phyloP scores from a whole-genome alignment of 2,888 invertebrate genomes.

The Tridacna crocea region DNA sequence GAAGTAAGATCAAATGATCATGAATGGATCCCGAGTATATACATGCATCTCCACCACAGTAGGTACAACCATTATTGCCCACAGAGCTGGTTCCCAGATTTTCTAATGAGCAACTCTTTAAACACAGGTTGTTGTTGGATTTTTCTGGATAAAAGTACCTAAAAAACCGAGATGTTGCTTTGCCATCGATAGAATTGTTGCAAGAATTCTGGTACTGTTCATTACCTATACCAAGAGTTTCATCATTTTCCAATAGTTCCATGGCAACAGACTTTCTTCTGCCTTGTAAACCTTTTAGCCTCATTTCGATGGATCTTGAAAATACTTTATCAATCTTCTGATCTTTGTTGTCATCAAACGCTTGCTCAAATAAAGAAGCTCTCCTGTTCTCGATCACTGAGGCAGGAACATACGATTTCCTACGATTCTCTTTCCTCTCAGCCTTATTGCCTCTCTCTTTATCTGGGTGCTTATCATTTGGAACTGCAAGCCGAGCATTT shows the following conservation, averaged over 20 bases:
- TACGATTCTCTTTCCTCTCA: background rate
- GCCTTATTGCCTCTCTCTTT: too few species aligned
- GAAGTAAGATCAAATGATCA: slow-evolving; percentile 8
- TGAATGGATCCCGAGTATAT: slow-evolving; percentile 1
- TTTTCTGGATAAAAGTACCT: background rate
- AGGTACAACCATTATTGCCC: background rate
- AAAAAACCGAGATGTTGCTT: too few species aligned
- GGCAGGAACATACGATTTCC: slow-evolving; percentile 21
- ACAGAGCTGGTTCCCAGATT: background rate
- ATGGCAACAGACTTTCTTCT: slow-evolving; percentile 26
- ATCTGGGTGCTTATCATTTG: too few species aligned
- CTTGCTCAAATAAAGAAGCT: slow-evolving; percentile 47
- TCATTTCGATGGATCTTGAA: slow-evolving; percentile 12
- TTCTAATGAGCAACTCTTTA: background rate
- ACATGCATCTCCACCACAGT: background rate
- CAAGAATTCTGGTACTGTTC: background rate
- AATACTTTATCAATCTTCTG: slow-evolving; percentile 24
- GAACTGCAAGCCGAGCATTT: too few species aligned
- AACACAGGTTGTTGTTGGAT: background rate
- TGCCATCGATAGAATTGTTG: background rate
- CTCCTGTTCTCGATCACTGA: slow-evolving; percentile 20
- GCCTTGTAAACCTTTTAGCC: background rate
- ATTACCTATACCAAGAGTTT: too few species aligned
- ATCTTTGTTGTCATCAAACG: slow-evolving; percentile 17
- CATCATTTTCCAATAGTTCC: slow-evolving; percentile 27